These are phyloP conservation scores for Sweltsa coloradensis DNA, from an alignment of 1,140 invertebrate genomes.

Conservation along the genomic window DNA sequence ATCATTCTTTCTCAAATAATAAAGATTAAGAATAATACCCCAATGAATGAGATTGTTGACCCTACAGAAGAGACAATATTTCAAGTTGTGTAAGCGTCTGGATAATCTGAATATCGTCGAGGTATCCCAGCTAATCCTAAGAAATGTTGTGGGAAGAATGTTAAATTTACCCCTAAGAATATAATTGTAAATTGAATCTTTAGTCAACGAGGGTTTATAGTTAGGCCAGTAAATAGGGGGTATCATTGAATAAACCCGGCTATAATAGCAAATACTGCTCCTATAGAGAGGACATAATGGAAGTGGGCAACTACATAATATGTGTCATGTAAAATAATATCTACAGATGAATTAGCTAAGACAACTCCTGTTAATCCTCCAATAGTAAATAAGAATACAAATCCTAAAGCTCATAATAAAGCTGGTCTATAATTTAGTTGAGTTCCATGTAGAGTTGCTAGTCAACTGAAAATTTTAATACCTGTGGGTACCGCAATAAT, in stretches of 20 bases:
- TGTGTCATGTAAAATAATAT: constrained; percentile 58
- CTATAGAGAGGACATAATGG: constrained; percentile 57
- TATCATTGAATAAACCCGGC: constrained; percentile 51
- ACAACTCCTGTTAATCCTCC: constrained; percentile 49
- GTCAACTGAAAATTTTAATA: constrained; percentile 55
- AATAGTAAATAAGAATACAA: constrained; percentile 51
- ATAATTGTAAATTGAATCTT: constrained; percentile 31
- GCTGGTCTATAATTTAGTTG: constrained; percentile 37
- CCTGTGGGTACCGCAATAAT: constrained; percentile 56
- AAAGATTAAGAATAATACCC: constrained; percentile 38
- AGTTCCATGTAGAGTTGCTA: constrained; percentile 39
- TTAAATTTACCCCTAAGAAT: constrained; percentile 38
- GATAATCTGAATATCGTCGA: constrained; percentile 57
- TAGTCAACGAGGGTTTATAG: constrained; percentile 31
- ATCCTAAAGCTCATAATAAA: constrained; percentile 50
- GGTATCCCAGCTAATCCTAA: constrained; percentile 60
- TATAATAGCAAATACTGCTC: constrained; percentile 58
- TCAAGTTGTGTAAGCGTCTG: constrained; percentile 46
- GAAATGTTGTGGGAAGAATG: constrained; percentile 65
- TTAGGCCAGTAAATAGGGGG: constrained; percentile 44
- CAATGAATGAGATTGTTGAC: constrained; percentile 40
- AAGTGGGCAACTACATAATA: constrained; percentile 68
- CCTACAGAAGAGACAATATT: constrained; percentile 51
- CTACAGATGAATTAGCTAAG: constrained; percentile 55
- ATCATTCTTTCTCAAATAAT: constrained; percentile 36